phyloP scores from a whole-genome alignment of 2,113 vertebrate genomes.

The Hoplias malabaricus region DNA sequence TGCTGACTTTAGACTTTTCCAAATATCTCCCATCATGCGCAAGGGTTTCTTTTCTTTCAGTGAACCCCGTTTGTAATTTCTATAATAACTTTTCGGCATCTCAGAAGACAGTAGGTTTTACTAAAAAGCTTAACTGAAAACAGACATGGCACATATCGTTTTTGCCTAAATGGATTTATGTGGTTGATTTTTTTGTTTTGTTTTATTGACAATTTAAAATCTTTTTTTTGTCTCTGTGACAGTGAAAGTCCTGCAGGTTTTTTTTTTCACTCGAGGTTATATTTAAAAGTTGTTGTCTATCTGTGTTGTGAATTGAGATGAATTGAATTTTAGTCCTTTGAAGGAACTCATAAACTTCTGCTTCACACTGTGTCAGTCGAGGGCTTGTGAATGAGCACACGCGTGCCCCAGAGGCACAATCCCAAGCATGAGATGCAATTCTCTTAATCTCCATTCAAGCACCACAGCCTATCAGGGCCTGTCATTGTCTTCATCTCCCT shows the following conservation, averaged over 20 bases:
- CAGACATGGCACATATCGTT: neutral
- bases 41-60: slow-evolving; percentile 24
- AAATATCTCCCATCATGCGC: slow-evolving; percentile 21
- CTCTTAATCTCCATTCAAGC: slow-evolving; percentile 24
- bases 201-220: slow-evolving; percentile 1
- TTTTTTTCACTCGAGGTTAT: neutral
- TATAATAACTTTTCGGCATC: neutral
- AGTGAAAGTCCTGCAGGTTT: no score
- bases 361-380: neutral
- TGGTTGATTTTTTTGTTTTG: neutral
- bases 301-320: neutral
- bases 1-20: neutral
- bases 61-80: neutral
- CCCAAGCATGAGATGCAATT: slow-evolving; percentile 24
- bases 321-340: slow-evolving; percentile 6
- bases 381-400: neutral
- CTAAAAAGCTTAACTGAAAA: slow-evolving; percentile 15
- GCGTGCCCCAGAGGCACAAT: slow-evolving; percentile 6
- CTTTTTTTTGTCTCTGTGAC: no score
- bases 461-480: slow-evolving; percentile 2
- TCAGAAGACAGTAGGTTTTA: neutral
- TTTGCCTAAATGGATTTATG: slow-evolving; percentile 1
- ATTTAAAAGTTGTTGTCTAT: neutral
- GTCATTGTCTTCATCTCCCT: slow-evolving; percentile 33
- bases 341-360: neutral